Conservation (phyloP, 2,888 invertebrate species). For the Boloria selene region DNA sequence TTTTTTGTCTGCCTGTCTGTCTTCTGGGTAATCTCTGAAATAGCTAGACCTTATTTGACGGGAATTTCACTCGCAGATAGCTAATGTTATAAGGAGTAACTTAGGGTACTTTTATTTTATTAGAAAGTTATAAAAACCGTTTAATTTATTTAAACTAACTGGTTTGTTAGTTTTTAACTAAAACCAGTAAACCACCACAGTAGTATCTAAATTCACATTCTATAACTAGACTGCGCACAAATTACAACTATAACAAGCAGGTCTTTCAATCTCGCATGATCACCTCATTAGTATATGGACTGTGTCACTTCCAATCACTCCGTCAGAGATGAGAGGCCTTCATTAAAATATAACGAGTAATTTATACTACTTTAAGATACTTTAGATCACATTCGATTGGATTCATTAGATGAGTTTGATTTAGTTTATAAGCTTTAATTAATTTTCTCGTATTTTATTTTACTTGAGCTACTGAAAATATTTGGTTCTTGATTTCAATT, state of each 20-base stretch:
- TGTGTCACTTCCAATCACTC: constrained; percentile 46
- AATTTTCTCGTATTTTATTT: not conserved
- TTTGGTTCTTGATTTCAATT: too few species aligned
- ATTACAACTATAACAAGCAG: constrained; percentile 42
- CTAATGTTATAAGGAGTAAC: too few species aligned
- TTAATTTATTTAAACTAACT: too few species aligned
- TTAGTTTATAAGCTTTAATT: constrained; percentile 10
- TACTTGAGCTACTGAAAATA: too few species aligned
- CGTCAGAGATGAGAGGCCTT: constrained; percentile 27
- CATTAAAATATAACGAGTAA: constrained; percentile 42
- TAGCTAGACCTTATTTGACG: too few species aligned
- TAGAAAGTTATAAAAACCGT: too few species aligned
- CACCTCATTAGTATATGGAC: constrained; percentile 63
- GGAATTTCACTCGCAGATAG: too few species aligned
- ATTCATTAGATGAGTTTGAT: constrained; percentile 16
- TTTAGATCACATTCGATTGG: constrained; percentile 29
- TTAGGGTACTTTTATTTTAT: too few species aligned
- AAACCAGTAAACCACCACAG: too few species aligned
- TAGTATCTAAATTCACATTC: constrained; percentile 33
- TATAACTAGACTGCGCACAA: constrained; percentile 39
- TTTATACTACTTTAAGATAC: constrained; percentile 31
- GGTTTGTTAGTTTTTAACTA: too few species aligned
- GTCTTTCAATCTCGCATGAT: constrained; percentile 51
- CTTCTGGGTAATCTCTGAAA: too few species aligned
- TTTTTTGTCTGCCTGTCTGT: too few species aligned